phyloP scores from a whole-genome alignment of 2,888 invertebrate species.

The Hydrotaea cyrtoneurina region DNA sequence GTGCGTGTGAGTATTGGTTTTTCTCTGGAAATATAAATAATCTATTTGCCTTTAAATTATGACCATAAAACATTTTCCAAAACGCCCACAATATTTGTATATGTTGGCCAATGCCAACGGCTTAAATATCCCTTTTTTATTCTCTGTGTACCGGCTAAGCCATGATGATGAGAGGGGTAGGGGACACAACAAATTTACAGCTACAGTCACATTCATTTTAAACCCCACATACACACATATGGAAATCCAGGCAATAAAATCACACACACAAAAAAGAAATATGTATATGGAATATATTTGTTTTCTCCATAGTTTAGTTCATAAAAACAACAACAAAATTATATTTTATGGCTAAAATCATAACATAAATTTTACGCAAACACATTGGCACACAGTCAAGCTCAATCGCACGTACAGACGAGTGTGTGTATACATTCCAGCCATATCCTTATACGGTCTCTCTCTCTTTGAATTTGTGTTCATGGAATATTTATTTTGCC shows the following conservation, averaged over 20 bases:
- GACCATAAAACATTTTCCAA: conserved; percentile 39
- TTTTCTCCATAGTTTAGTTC: conserved; percentile 12
- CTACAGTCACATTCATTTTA: background rate
- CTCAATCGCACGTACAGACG: background rate
- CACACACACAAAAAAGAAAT: background rate
- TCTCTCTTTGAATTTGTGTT: background rate
- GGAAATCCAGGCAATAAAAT: conserved; percentile 2
- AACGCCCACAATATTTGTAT: conserved; percentile 27
- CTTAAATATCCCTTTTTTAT: background rate
- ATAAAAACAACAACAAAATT: conserved; percentile 18
- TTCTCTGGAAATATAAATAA: conserved; percentile 47
- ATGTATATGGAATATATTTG: background rate
- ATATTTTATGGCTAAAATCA: conserved; percentile 28
- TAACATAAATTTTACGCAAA: conserved; percentile 14
- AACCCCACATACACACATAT: background rate
- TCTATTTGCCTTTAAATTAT: conserved; percentile 47
- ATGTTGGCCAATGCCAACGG: background rate
- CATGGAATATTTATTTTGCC: conserved; percentile 6
- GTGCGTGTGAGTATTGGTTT: no score
- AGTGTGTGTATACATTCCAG: background rate
- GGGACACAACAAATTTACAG: background rate
- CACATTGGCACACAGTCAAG: background rate
- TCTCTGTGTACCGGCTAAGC: background rate
- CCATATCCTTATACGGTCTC: background rate
- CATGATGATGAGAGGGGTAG: background rate